Conservation (phyloP, 2,113 vertebrate species). For the Vidua chalybeata region DNA sequence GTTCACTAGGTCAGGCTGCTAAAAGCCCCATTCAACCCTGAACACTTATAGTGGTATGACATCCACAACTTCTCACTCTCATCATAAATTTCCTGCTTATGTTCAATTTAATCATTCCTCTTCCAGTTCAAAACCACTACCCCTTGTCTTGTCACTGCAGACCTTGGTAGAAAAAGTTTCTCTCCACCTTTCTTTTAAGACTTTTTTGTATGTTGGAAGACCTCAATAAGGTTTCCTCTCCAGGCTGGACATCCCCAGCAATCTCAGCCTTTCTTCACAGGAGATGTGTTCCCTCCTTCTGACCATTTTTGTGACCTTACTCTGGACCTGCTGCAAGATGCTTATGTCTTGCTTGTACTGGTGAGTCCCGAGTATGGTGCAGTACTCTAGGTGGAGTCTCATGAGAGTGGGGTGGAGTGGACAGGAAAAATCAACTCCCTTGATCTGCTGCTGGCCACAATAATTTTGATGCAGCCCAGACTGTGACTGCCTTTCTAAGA, state of each 20-base stretch:
- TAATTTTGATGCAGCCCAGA: background rate
- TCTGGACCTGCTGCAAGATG: background rate
- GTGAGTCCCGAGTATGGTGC: background rate
- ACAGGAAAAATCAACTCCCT: background rate
- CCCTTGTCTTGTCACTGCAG: background rate
- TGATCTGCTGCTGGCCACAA: background rate
- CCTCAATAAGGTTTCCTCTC: background rate
- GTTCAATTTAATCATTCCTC: background rate
- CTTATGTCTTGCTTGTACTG: background rate
- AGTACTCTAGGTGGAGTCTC: background rate
- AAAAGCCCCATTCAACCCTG: background rate
- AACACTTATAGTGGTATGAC: background rate
- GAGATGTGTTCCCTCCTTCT: background rate
- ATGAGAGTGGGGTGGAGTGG: background rate
- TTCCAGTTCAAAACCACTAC: background rate
- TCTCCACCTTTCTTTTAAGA: background rate
- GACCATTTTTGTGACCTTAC: background rate
- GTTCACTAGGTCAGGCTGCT: background rate
- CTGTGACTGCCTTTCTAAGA: rapidly evolving
- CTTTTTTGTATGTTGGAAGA: background rate
- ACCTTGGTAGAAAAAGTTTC: background rate
- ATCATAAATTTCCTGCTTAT: background rate
- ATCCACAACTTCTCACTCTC: background rate
- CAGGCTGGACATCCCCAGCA: background rate
- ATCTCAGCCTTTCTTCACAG: background rate